Evolutionary conservation across 2,888 invertebrate genomes (phyloP).

Genomic region (Sinelater perroti): DNA sequence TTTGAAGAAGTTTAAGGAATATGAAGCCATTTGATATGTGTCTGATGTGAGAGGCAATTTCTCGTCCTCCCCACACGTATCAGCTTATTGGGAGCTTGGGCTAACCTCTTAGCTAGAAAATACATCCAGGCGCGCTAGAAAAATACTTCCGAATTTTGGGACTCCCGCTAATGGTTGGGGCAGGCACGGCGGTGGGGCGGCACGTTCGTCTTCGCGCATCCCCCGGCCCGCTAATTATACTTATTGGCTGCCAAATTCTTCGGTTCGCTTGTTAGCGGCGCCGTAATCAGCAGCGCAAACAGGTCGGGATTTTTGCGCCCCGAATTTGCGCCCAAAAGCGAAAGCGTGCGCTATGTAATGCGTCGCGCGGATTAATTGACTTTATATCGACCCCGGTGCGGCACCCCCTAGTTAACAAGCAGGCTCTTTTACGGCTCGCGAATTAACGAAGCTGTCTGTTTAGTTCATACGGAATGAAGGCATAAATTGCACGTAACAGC

Average conservation of each 20-base stretch:
- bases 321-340: not conserved
- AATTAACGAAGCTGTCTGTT: slow-evolving; percentile 17
- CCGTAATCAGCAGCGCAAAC: not conserved
- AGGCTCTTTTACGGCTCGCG: slow-evolving; percentile 15
- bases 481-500: slow-evolving; percentile 3
- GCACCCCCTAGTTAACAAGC: slow-evolving; percentile 10
- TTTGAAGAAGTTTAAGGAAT: slow-evolving; percentile 45
- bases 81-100: slow-evolving; percentile 24
- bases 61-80: slow-evolving; percentile 34
- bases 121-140: slow-evolving; percentile 6
- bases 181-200: too few relatives aligned
- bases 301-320: not conserved
- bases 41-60: slow-evolving; percentile 45
- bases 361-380: slow-evolving; percentile 15
- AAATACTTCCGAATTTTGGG: slow-evolving; percentile 6
- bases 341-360: slow-evolving; percentile 1
- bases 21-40: slow-evolving; percentile 50
- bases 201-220: too few relatives aligned
- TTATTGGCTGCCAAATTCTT: slow-evolving; percentile 1
- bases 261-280: slow-evolving; percentile 1
- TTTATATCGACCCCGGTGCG: slow-evolving; percentile 11
- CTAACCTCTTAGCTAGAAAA: slow-evolving; percentile 24
- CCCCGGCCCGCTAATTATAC: slow-evolving; percentile 9
- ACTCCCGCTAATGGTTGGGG: not conserved
- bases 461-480: slow-evolving; percentile 16